Evolutionary conservation across 2,113 vertebrate genomes (phyloP), one percentile per base, ranked within the genome.

Genomic region (Grantiella picta): DNA sequence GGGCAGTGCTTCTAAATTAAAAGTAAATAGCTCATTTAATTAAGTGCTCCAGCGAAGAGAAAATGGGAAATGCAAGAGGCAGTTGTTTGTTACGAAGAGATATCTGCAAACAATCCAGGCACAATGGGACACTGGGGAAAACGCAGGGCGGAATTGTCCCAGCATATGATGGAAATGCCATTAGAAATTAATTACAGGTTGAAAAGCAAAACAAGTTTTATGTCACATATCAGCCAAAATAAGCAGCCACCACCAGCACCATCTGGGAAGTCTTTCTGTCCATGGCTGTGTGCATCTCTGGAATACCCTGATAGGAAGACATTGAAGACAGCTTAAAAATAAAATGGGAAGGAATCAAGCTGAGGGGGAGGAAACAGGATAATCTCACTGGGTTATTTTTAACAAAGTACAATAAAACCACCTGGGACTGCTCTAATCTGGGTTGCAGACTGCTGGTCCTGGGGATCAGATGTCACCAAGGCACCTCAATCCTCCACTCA

Each of bases 1-100:
- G 91, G 88, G 57, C 66, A 94, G 81, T 44, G 63, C 82, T 93
- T 89, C 82, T 95, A 73, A 93, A 96, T 96, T 90, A 96, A 95
- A 96, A 96, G 86, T 87, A 97, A 96, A 95, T 81, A 94, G 89
- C 38, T 96, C 65, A 25, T 93, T 96, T 95, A 96, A 97, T 97
- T 86, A 92, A 97, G 94, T 87, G 92, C 92, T 94, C 77, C 88
- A 68, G 65, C n/a, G 10, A 64, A 68, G 52, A 76, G 79, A 94
- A 94, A 73, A 87, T 57, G 64, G 92, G 93, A 82, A 82, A 86
- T 42, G 81, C 69, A 89, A 81, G 87, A 91, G 57, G 72, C 70
- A 82, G 77, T 61, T 75, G 79, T 68, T 79, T 84, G 89, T 49
- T 82, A n/a, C 61, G 71, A 44, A 85, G 50, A 66, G 38, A 49